Percentiles rank a stretch among this genome's conserved stretches.
Conservation (phyloP, 92 coral and sea anemone genomes). For the Heliopora coerulea region DNA sequence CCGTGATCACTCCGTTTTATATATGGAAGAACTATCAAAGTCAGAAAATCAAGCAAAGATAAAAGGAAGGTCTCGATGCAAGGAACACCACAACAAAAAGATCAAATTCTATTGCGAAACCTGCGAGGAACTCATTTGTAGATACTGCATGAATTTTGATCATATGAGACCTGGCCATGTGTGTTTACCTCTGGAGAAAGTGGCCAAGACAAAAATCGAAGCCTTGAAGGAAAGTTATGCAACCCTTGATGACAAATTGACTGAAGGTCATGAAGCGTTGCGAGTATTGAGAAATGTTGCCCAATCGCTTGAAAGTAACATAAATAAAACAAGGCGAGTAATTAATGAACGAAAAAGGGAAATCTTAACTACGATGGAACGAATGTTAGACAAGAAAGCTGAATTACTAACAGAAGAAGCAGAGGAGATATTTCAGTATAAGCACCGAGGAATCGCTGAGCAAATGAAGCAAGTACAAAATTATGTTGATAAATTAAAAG, state of each 20-base stretch:
- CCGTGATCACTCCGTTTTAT: slow-evolving; percentile 8
- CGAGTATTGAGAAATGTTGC: background rate
- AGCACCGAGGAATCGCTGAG: background rate
- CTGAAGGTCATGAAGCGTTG: background rate
- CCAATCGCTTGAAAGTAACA: background rate
- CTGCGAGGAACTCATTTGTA: slow-evolving; percentile 28
- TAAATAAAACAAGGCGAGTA: background rate
- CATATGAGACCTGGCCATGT: slow-evolving; percentile 9
- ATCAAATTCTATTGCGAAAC: slow-evolving; percentile 26
- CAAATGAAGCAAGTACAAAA: background rate
- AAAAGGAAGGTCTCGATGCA: slow-evolving; percentile 11
- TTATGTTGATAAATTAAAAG: background rate
- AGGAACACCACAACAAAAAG: slow-evolving; percentile 19
- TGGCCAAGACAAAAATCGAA: background rate
- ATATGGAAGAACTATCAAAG: slow-evolving; percentile 35
- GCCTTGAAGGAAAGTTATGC: background rate
- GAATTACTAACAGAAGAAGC: background rate
- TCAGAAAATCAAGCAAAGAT: slow-evolving; percentile 22
- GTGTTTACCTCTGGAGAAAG: slow-evolving; percentile 1
- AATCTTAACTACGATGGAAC: background rate
- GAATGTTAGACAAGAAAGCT: slow-evolving; percentile 1
- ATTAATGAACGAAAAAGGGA: background rate
- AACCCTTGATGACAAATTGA: background rate
- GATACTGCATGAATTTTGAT: slow-evolving; percentile 20
- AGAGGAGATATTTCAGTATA: background rate